These are phyloP conservation scores for Pseudomyrmex concolor DNA, from an alignment of 1,140 invertebrate genomes.

Conservation along the genomic window DNA sequence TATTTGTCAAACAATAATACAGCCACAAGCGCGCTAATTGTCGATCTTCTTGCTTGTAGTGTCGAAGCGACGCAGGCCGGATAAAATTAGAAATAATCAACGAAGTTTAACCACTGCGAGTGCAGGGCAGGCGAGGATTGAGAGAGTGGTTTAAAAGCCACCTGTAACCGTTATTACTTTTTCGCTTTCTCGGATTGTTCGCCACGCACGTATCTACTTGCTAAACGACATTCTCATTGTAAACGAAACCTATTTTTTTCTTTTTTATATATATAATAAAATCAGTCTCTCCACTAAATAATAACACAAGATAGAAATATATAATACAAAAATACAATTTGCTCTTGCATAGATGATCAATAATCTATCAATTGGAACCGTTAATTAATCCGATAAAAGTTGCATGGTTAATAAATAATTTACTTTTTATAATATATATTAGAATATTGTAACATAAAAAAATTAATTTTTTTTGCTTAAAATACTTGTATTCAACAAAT, in stretches of 20 bases:
- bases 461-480: background rate
- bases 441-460: background rate
- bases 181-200: slow-evolving; percentile 52
- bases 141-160: slow-evolving; percentile 53
- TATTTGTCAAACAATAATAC: background rate
- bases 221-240: slow-evolving; percentile 23
- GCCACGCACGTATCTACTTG: slow-evolving; percentile 32
- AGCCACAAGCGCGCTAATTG: slow-evolving; percentile 4
- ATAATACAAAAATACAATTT: too few relatives aligned
- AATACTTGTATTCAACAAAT: background rate
- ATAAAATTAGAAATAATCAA: slow-evolving; percentile 57
- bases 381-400: too few relatives aligned
- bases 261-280: background rate
- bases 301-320: too few relatives aligned
- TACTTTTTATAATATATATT: background rate
- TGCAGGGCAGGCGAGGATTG: background rate
- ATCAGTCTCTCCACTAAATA: too few relatives aligned
- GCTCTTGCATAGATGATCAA: too few relatives aligned
- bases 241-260: slow-evolving; percentile 8
- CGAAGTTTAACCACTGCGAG: slow-evolving; percentile 27
- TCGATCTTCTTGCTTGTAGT: slow-evolving; percentile 7
- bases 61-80: slow-evolving; percentile 12
- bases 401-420: background rate
- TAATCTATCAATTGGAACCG: too few relatives aligned
- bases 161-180: slow-evolving; percentile 61